Evolutionary conservation across 2,113 vertebrate genomes (phyloP).

Genomic region (Tetrao urogallus): DNA sequence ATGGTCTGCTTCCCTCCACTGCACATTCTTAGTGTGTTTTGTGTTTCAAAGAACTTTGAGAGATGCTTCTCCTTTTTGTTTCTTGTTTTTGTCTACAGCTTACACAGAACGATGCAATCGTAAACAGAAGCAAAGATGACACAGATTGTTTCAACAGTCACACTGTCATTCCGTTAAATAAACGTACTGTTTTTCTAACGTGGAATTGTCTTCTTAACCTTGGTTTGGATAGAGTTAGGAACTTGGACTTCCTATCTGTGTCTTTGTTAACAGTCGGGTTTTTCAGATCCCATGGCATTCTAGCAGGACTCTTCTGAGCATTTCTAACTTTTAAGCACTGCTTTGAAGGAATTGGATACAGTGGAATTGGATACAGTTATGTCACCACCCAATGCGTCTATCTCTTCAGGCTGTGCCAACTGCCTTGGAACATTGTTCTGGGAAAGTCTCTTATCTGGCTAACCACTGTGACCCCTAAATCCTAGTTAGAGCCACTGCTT

Average conservation of each 20-base stretch:
- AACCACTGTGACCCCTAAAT: constrained; percentile 55
- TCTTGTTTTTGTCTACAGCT: background rate
- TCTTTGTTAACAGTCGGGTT: background rate
- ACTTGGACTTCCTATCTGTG: background rate
- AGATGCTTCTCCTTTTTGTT: background rate
- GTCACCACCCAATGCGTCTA: background rate
- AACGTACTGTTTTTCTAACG: background rate
- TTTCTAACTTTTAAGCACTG: background rate
- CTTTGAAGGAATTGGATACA: background rate
- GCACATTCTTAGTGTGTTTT: background rate
- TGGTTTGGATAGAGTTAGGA: background rate
- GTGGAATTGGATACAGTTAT: background rate
- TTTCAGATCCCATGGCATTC: background rate
- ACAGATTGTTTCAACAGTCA: background rate
- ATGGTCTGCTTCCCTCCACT: background rate
- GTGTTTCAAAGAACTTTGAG: background rate
- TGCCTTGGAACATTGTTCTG: background rate
- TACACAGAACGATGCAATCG: background rate
- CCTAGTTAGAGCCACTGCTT: constrained; percentile 59
- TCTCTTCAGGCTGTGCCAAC: background rate
- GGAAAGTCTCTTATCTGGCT: constrained; percentile 29
- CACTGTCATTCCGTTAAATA: background rate
- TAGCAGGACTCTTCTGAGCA: background rate
- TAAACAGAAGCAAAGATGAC: background rate
- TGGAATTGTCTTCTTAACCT: background rate